Conservation (phyloP, 37 sponge, comb jelly and placozoan genomes). For the Bolinopsis microptera region DNA sequence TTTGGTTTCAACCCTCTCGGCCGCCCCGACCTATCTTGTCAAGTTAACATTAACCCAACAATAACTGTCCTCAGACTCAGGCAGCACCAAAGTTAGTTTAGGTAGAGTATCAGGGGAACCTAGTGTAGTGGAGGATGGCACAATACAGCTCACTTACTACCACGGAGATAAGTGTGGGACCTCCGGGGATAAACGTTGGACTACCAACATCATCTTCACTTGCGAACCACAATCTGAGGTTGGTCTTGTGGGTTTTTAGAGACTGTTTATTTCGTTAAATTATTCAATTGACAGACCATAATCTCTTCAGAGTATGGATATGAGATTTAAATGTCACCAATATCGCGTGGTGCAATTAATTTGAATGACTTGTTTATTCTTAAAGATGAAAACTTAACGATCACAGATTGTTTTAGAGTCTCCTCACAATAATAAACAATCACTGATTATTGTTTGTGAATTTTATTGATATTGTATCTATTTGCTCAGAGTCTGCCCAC, state of each 20-base stretch:
- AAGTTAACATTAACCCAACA: no score
- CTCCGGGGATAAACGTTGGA: neutral
- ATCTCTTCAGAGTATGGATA: no score
- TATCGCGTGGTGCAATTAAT: no score
- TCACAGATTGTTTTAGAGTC: no score
- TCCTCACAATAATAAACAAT: no score
- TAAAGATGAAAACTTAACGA: no score
- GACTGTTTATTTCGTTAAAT: neutral
- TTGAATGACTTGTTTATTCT: no score
- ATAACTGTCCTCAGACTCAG: neutral
- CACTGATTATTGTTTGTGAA: no score
- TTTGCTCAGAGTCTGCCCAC: slow-evolving; percentile 16
- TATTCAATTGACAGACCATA: neutral
- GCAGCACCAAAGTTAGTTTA: neutral
- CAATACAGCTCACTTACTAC: neutral
- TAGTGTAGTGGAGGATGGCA: neutral
- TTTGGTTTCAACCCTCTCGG: no score
- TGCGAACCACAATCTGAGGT: slow-evolving; percentile 15
- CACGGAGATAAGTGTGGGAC: slow-evolving; percentile 14
- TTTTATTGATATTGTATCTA: no score
- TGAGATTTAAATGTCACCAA: no score
- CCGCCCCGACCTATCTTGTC: no score
- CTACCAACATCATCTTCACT: neutral
- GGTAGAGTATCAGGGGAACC: slow-evolving; percentile 54
- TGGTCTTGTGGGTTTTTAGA: neutral